These are phyloP conservation scores for Tenualosa thibaudeaui DNA, from an alignment of 2,797 vertebrate species.

Conservation along the genomic window DNA sequence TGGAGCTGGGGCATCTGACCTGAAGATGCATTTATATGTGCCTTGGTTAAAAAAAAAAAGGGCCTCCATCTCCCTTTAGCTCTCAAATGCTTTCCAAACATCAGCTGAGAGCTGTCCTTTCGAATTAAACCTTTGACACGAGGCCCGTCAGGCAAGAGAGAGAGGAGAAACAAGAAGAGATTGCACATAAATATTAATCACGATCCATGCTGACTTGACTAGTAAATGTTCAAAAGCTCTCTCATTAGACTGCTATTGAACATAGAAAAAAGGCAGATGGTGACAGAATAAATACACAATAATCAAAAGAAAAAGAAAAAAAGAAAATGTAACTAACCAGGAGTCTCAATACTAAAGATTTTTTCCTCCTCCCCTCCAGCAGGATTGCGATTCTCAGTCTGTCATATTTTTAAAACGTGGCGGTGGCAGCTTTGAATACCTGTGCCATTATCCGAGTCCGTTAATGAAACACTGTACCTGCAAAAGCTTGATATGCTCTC, in stretches of 20 bases:
- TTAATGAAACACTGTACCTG: constrained; percentile 66
- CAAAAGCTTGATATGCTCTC: constrained; percentile 57
- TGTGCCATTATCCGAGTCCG: constrained; percentile 59
- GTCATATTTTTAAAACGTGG: not conserved
- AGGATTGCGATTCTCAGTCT: constrained; percentile 42
- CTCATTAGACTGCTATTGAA: not conserved
- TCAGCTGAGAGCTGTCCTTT: not conserved
- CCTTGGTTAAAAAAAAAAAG: not conserved
- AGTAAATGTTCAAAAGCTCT: constrained; percentile 14
- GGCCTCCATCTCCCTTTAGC: constrained; percentile 44
- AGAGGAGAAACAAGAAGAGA: not conserved
- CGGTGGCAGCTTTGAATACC: not conserved
- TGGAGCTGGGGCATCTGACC: not conserved
- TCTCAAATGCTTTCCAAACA: not conserved
- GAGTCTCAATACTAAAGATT: not conserved
- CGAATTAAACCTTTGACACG: not conserved
- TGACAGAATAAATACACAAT: not conserved
- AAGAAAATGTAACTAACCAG: not conserved
- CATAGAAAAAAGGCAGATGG: not conserved
- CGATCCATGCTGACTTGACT: constrained; percentile 5
- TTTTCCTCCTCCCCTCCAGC: constrained; percentile 49
- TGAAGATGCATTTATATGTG: not conserved
- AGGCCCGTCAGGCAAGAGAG: not conserved
- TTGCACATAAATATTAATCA: not conserved
- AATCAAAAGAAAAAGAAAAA: not conserved